These are phyloP conservation scores for Leptinotarsa peninsularis DNA, from an alignment of 2,888 invertebrate genomes.

Conservation along the genomic window DNA sequence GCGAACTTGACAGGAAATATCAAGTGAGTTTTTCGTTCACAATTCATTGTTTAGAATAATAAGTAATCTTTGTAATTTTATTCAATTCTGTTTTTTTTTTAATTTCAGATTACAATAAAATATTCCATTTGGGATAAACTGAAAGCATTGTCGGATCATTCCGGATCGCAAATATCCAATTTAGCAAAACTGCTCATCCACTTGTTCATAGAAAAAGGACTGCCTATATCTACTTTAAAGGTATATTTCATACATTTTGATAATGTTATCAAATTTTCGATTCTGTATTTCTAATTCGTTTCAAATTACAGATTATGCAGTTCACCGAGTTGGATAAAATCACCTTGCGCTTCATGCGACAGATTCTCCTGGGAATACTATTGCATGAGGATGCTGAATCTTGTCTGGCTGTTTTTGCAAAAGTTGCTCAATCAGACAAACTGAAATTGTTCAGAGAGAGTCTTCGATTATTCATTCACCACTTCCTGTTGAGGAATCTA, in stretches of 20 bases:
- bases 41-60: no score
- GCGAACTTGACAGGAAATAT: conserved; percentile 84
- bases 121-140: conserved; percentile 93
- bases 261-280: conserved; percentile 6
- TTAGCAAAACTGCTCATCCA: conserved; percentile 83
- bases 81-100: neutral
- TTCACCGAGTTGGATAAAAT: conserved; percentile 87
- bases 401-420: conserved; percentile 75
- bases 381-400: conserved; percentile 74
- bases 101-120: conserved; percentile 82
- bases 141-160: conserved; percentile 78
- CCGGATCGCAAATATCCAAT: conserved; percentile 76
- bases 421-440: conserved; percentile 79
- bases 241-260: conserved; percentile 65
- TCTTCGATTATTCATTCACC: conserved; percentile 85
- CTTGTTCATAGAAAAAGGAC: conserved; percentile 81
- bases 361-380: conserved; percentile 80
- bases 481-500: conserved; percentile 81
- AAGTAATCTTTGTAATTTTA: neutral
- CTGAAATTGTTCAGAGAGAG: conserved; percentile 86
- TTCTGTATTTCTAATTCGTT: no score
- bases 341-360: conserved; percentile 83
- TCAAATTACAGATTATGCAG: conserved; percentile 76
- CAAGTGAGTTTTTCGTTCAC: conserved; percentile 70
- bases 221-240: conserved; percentile 88